Conservation (phyloP, 2,113 vertebrate genomes). For the Axis porcinus region DNA sequence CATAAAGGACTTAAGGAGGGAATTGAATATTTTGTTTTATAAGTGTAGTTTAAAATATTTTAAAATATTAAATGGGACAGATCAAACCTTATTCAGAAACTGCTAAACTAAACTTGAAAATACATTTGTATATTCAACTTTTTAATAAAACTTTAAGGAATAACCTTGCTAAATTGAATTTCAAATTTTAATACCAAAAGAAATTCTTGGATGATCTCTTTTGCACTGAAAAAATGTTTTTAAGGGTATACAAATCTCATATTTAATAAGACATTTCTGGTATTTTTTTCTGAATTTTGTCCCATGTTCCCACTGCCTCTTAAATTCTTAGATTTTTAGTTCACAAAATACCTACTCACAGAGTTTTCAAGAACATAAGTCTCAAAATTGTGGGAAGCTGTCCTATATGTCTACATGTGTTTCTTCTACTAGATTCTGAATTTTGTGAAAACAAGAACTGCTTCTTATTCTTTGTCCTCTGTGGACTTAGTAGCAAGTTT, state of each 20-base stretch:
- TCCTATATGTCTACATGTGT: background rate
- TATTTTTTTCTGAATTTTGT: background rate
- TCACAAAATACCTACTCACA: background rate
- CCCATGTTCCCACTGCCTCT: background rate
- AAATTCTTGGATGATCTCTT: background rate
- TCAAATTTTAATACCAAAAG: constrained; percentile 5
- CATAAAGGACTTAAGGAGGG: background rate
- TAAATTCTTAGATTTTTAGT: background rate
- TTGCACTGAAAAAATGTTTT: background rate
- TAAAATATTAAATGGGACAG: background rate
- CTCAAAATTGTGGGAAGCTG: background rate
- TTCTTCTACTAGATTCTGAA: background rate
- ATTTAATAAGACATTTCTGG: background rate
- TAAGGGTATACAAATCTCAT: background rate
- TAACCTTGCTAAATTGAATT: background rate
- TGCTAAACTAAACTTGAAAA: background rate
- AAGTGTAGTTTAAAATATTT: background rate
- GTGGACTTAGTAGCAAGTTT: background rate
- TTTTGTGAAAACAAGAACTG: background rate
- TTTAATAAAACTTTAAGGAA: background rate
- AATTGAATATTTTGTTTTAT: background rate
- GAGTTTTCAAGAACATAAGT: background rate
- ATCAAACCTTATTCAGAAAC: background rate
- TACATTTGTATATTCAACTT: background rate
- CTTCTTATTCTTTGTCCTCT: background rate